Base-by-base conservation (phyloP, 2,888 invertebrate genomes). In the Allolobophora icterica region DNA sequence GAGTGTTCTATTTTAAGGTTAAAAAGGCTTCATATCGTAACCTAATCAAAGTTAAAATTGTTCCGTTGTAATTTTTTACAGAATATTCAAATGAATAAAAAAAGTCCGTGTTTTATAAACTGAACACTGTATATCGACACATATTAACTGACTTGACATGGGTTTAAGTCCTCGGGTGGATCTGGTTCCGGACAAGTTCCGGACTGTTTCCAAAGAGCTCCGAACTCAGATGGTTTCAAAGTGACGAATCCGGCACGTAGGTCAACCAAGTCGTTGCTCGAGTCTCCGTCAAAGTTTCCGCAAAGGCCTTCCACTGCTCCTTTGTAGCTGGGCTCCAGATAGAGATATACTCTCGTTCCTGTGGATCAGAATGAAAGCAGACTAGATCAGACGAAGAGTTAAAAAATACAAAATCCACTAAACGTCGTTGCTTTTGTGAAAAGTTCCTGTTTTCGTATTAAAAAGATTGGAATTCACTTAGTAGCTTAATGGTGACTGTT, bases 281-380 rank as follows among this genome's bases (percentile, higher is more conserved):
- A 96, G 94, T 98, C 97, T 89, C 97, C 97, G 95, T 98, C 98
- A 96, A 97, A 98, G 95, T 98, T 98, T 3, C 98, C 98, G 94
- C 98, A 98, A 0, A 98, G 96, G 91, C 98, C 98, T 95, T 97
- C 97, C 21, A 97, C 96, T 96, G 97, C 94, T 30, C 91, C 92
- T 40, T 45, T 87, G 91, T 92, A 93, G 35, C 89, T 71, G 17
- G 92, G 91, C 1, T 92, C 83, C 24, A 97, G 96, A 94, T 97
- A 97, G 19, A 98, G 96, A 94, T 98, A 97, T 35, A 98, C 97
- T 91, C 98, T 96, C 34, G 98, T 97, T 40, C 92, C 92, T 92
- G 84, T 33, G 90, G 15, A 90, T 38, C 42, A 42, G n/a, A 90
- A 52, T 24, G 45, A 84, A 40, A 34, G 33, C 38, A 11, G 24